These are phyloP conservation scores for Nycticebus coucang DNA, from an alignment of 2,113 vertebrate genomes.

Conservation along the genomic window DNA sequence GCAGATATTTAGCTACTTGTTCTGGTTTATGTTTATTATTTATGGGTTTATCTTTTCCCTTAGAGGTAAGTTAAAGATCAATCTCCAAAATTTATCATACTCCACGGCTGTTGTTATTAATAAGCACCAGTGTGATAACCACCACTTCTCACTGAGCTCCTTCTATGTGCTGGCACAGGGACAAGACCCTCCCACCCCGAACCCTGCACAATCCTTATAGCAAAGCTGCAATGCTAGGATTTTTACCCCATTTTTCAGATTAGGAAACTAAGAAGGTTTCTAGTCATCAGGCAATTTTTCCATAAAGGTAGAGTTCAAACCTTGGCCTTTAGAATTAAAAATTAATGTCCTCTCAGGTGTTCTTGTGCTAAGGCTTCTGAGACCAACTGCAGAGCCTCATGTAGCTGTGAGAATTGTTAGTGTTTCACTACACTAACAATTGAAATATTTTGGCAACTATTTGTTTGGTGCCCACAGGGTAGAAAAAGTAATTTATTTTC, in stretches of 20 bases:
- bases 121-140: neutral
- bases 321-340: neutral
- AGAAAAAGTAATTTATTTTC: constrained; percentile 18
- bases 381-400: neutral
- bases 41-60: constrained; percentile 53
- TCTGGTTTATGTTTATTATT: constrained; percentile 63
- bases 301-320: constrained; percentile 8
- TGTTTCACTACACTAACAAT: neutral
- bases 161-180: neutral
- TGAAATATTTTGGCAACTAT: neutral
- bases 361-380: neutral
- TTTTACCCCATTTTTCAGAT: constrained; percentile 21
- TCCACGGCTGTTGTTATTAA: neutral
- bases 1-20: constrained; percentile 56
- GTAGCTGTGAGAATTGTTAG: neutral
- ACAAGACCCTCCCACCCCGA: neutral
- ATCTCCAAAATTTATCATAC: constrained; percentile 38
- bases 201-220: neutral
- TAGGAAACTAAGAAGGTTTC: neutral
- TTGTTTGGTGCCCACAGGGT: neutral
- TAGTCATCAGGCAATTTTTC: neutral
- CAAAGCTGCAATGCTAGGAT: neutral
- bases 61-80: constrained; percentile 55
- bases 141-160: neutral
- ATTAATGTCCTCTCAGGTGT: neutral